phyloP scores from a whole-genome alignment of 2,888 invertebrate genomes.

The Caenorhabditis uteleia region DNA sequence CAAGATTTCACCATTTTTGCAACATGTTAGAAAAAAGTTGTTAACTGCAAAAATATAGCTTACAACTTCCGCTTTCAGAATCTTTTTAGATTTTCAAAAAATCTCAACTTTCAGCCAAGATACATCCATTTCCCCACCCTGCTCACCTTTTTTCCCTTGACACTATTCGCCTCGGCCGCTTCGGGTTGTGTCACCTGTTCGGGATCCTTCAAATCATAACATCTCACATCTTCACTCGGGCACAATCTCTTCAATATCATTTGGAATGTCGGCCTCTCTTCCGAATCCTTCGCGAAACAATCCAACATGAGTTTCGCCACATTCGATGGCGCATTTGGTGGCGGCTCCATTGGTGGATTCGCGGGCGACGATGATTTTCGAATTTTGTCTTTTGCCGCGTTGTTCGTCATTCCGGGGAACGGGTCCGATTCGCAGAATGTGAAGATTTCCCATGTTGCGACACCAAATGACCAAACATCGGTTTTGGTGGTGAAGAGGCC shows the following conservation, averaged over 20 bases:
- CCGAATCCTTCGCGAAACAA: constrained; percentile 32
- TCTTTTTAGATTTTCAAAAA: no score
- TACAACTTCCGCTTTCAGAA: no score
- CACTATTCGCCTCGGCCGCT: no score
- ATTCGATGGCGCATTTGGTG: constrained; percentile 21
- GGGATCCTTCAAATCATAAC: not conserved
- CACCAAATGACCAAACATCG: constrained; percentile 52
- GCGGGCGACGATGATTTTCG: not conserved
- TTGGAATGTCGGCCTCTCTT: constrained; percentile 14
- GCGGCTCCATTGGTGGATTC: constrained; percentile 25
- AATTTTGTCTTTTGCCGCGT: constrained; percentile 34
- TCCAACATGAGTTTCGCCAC: constrained; percentile 23
- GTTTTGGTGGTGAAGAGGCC: constrained; percentile 55
- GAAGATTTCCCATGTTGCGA: constrained; percentile 53
- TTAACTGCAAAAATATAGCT: no score
- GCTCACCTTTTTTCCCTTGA: no score
- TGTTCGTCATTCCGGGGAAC: constrained; percentile 42
- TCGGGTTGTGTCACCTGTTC: not conserved
- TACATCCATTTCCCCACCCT: no score
- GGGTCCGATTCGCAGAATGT: constrained; percentile 42
- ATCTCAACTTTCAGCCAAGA: no score
- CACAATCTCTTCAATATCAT: constrained; percentile 15
- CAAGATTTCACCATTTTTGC: no score
- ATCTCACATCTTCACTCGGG: constrained; percentile 13
- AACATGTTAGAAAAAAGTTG: no score